A percentile compares a stretch with the other conserved stretches of the same genome.
These are phyloP conservation scores for Myopa tessellatipennis DNA, from an alignment of 2,888 invertebrate species.

Conservation along the genomic window DNA sequence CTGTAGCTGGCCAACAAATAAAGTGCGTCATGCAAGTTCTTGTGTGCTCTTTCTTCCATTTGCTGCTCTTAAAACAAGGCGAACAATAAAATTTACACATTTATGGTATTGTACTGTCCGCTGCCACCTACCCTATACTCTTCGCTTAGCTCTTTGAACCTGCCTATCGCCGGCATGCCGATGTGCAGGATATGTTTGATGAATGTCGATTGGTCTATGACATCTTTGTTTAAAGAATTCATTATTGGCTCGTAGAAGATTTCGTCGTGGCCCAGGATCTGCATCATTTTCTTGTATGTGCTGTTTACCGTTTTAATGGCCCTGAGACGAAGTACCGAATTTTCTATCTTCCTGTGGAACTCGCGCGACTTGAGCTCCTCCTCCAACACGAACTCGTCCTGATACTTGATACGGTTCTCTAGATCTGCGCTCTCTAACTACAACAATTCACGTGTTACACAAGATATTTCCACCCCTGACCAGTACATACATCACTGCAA, in stretches of 20 bases:
- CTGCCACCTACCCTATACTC: slow-evolving; percentile 55
- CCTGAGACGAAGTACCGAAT: slow-evolving; percentile 63
- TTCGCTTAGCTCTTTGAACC: slow-evolving; percentile 57
- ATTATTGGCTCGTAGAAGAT: slow-evolving; percentile 66
- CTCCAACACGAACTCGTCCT: slow-evolving; percentile 59
- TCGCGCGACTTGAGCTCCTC: slow-evolving; percentile 59
- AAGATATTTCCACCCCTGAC: neutral
- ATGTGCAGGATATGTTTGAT: slow-evolving; percentile 63
- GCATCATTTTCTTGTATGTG: slow-evolving; percentile 64
- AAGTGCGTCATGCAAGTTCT: slow-evolving; percentile 56
- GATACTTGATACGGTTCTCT: slow-evolving; percentile 63
- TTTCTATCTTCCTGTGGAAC: slow-evolving; percentile 61
- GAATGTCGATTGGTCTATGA: slow-evolving; percentile 64
- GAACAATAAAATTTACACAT: neutral
- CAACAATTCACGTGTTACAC: neutral
- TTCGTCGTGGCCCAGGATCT: slow-evolving; percentile 61
- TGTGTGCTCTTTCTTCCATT: slow-evolving; percentile 58
- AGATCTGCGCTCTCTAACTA: slow-evolving; percentile 58
- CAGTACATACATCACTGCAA: too few species aligned
- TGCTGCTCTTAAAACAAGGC: slow-evolving; percentile 40
- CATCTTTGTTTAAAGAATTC: slow-evolving; percentile 61
- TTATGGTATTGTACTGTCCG: too few species aligned
- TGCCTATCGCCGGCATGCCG: slow-evolving; percentile 62
- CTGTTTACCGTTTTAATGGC: slow-evolving; percentile 63
- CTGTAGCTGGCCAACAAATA: slow-evolving; percentile 51